phyloP scores from a whole-genome alignment of 2,113 vertebrate genomes.

The Uropsilus gracilis region DNA sequence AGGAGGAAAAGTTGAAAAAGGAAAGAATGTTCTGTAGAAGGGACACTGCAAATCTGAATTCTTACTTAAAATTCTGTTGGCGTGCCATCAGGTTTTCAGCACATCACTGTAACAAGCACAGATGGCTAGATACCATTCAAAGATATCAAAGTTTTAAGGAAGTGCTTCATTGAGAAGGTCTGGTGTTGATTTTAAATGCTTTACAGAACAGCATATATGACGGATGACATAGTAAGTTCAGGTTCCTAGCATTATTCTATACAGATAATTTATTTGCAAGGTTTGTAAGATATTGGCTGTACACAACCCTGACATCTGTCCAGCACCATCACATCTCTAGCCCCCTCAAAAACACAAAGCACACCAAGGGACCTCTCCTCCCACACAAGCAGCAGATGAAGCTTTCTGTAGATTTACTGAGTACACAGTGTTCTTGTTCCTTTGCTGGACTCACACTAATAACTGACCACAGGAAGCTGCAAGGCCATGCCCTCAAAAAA shows the following conservation, averaged over 20 bases:
- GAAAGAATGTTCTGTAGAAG: background rate
- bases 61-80: background rate
- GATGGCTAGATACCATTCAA: background rate
- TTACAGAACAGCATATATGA: background rate
- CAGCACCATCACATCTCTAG: background rate
- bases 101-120: background rate
- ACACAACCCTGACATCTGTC: conserved; percentile 31
- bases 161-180: background rate
- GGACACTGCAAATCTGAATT: background rate
- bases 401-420: conserved; percentile 44
- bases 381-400: conserved; percentile 62
- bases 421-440: conserved; percentile 56
- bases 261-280: conserved; percentile 63
- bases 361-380: conserved; percentile 39
- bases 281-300: conserved; percentile 40
- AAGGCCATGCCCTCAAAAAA: conserved; percentile 21
- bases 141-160: background rate
- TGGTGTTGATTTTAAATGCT: background rate
- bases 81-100: background rate
- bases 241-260: background rate
- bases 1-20: background rate
- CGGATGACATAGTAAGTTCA: background rate
- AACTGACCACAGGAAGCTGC: conserved; percentile 58
- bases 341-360: conserved; percentile 53
- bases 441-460: conserved; percentile 53